Conservation (phyloP, 1,140 invertebrate genomes). For the Aphis craccivora region DNA sequence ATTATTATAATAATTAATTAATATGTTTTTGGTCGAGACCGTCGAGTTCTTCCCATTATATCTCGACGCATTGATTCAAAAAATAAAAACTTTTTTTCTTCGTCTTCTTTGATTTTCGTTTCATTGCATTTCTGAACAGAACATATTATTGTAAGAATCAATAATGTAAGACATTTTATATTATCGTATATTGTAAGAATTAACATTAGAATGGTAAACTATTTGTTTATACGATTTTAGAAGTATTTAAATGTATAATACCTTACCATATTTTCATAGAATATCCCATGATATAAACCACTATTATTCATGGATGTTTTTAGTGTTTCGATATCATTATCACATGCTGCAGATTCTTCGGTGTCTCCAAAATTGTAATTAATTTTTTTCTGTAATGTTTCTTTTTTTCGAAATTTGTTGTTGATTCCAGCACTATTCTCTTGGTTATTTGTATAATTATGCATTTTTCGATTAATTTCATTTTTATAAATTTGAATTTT, state of each 20-base stretch:
- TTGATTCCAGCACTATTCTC: background rate
- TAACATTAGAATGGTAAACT: background rate
- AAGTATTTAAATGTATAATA: background rate
- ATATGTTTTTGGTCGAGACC: background rate
- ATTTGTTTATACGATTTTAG: background rate
- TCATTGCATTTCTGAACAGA: background rate
- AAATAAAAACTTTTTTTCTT: background rate
- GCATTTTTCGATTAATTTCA: background rate
- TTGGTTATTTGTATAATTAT: background rate
- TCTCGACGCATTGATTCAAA: background rate
- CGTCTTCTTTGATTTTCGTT: background rate
- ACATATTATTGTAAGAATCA: background rate
- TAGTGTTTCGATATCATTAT: background rate
- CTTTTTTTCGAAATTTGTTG: background rate
- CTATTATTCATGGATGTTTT: background rate
- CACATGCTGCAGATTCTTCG: background rate
- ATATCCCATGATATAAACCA: background rate
- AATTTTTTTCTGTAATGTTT: background rate
- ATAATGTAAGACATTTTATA: too few relatives aligned
- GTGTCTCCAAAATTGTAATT: background rate
- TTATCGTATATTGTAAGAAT: background rate
- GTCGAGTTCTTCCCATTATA: conserved; percentile 1
- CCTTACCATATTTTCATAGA: background rate
- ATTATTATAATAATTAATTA: background rate
- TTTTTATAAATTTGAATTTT: background rate